Conservation (phyloP, 2,113 vertebrate genomes). For the Urocynchramus pylzowi region DNA sequence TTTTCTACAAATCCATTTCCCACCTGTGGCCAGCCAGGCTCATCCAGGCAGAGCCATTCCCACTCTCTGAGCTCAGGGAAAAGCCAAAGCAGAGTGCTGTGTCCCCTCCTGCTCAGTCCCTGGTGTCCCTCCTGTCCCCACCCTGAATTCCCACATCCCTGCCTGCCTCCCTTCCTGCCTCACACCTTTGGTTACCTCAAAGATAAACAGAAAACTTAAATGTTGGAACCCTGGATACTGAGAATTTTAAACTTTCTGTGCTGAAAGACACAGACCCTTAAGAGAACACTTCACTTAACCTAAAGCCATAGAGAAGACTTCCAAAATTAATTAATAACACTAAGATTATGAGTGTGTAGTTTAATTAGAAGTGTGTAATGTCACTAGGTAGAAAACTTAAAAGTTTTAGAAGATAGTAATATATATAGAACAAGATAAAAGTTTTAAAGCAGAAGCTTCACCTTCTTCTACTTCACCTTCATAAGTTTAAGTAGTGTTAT, state of each 20-base stretch:
- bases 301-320: too few species aligned
- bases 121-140: rapidly evolving
- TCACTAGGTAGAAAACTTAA: too few species aligned
- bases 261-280: neutral
- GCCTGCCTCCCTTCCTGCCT: neutral
- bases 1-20: neutral
- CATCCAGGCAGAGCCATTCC: neutral
- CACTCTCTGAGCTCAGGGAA: neutral
- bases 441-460: too few species aligned
- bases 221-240: neutral
- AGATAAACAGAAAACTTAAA: neutral
- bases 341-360: too few species aligned
- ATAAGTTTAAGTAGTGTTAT: too few species aligned
- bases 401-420: too few species aligned
- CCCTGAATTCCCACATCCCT: neutral
- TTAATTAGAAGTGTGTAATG: too few species aligned
- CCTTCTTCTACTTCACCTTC: too few species aligned
- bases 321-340: too few species aligned
- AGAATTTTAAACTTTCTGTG: neutral
- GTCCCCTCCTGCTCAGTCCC: neutral
- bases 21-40: neutral
- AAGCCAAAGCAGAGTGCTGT: neutral
- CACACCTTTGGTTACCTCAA: neutral
- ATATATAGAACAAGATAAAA: too few species aligned
- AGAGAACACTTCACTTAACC: too few species aligned